Percentiles rank a stretch among this genome's conserved stretches.
Evolutionary conservation across 2,888 invertebrate species (phyloP).

Genomic region (Netelia melanura): DNA sequence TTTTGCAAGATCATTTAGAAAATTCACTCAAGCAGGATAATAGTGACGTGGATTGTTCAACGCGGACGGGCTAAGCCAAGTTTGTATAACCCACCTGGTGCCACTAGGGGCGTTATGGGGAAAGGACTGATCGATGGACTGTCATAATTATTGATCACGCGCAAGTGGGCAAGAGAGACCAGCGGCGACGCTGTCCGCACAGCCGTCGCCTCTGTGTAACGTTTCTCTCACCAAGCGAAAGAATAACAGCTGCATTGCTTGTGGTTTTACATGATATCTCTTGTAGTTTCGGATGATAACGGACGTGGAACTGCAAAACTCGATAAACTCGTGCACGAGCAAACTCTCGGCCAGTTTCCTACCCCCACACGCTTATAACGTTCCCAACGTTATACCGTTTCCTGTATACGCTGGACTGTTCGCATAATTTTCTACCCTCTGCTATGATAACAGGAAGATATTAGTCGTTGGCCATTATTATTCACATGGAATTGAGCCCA

Average conservation of each 20-base stretch:
- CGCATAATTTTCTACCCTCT: slow-evolving; percentile 43
- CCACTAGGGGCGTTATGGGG: slow-evolving; percentile 4
- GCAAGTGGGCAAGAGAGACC: slow-evolving; percentile 20
- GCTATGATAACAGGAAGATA: slow-evolving; percentile 35
- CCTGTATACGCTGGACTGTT: slow-evolving; percentile 15
- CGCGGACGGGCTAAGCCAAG: slow-evolving; percentile 2
- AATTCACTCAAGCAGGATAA: background rate
- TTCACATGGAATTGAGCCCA: slow-evolving; percentile 39
- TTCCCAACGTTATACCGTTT: background rate
- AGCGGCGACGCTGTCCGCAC: slow-evolving; percentile 29
- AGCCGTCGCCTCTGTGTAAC: slow-evolving; percentile 38
- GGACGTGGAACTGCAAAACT: background rate
- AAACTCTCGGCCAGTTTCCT: slow-evolving; percentile 4
- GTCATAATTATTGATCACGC: slow-evolving; percentile 68
- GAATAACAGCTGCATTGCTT: slow-evolving; percentile 17
- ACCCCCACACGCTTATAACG: background rate
- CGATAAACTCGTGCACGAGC: background rate
- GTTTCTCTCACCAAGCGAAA: slow-evolving; percentile 28
- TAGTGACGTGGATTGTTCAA: slow-evolving; percentile 14
- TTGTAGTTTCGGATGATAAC: background rate
- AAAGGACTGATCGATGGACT: slow-evolving; percentile 66
- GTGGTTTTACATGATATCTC: slow-evolving; percentile 17
- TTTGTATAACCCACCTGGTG: slow-evolving; percentile 57
- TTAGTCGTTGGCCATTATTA: slow-evolving; percentile 39
- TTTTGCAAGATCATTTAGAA: background rate